phyloP scores from a whole-genome alignment of 92 coral and sea anemone species.

The Actinostola sp. region DNA sequence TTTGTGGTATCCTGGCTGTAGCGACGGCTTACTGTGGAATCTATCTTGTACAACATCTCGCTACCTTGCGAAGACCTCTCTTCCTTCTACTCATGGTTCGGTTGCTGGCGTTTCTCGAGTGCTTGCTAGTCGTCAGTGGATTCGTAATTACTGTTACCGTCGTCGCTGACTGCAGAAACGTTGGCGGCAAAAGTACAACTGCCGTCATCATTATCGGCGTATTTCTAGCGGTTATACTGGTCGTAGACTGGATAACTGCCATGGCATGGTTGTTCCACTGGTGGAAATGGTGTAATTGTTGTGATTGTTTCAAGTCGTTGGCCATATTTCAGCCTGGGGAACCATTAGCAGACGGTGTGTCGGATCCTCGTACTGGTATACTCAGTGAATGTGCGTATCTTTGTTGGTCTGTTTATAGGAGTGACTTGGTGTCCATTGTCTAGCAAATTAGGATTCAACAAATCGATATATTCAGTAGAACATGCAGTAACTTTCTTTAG shows the following conservation, averaged over 20 bases:
- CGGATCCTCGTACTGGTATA: too few species aligned
- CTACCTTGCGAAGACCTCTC: conserved; percentile 14
- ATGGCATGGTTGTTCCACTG: conserved; percentile 11
- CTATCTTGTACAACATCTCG: background rate
- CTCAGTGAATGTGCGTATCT: conserved; percentile 3
- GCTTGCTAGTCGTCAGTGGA: background rate
- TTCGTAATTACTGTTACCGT: background rate
- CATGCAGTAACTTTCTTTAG: too few species aligned
- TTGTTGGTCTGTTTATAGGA: conserved; percentile 5
- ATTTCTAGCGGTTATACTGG: background rate
- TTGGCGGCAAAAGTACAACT: background rate
- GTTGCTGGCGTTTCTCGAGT: conserved; percentile 5
- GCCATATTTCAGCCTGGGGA: conserved; percentile 17
- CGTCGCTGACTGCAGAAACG: background rate
- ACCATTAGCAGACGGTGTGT: too few species aligned
- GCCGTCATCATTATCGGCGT: background rate
- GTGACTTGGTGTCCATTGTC: background rate
- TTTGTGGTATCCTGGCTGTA: background rate
- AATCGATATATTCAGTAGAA: too few species aligned
- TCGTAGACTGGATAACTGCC: background rate
- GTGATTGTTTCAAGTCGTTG: background rate
- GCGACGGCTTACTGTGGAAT: background rate
- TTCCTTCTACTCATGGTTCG: background rate
- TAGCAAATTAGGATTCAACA: too few species aligned
- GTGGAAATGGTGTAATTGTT: conserved; percentile 14